These are phyloP conservation scores for Copidosoma floridanum DNA, from an alignment of 1,140 invertebrate genomes.

Conservation along the genomic window DNA sequence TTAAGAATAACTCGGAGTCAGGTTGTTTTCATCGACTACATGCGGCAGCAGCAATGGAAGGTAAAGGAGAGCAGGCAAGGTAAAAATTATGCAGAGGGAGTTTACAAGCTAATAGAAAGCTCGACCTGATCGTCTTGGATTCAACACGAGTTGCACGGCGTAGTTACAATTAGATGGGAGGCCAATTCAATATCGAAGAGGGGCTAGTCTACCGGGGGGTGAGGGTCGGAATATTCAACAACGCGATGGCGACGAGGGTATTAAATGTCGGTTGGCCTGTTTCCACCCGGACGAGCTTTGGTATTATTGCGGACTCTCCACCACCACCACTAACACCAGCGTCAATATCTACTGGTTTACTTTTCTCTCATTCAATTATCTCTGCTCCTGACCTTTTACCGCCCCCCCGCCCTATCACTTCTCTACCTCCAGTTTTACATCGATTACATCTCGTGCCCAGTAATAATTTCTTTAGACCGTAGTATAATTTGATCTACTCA, in stretches of 20 bases:
- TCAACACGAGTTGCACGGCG: constrained; percentile 41
- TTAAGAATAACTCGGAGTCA: too few species aligned
- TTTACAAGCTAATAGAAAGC: constrained; percentile 49
- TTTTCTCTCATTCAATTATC: constrained; percentile 23
- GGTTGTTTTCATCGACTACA: constrained; percentile 44
- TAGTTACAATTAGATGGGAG: constrained; percentile 55
- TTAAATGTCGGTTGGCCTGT: constrained; percentile 49
- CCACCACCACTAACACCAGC: not conserved
- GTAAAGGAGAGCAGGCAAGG: too few species aligned
- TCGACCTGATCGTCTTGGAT: constrained; percentile 1
- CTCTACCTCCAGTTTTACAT: constrained; percentile 19
- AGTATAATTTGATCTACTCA: not conserved
- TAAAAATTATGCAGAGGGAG: constrained; percentile 56
- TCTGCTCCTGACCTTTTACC: constrained; percentile 17
- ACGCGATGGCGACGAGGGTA: too few species aligned
- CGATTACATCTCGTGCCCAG: too few species aligned
- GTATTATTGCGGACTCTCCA: constrained; percentile 33
- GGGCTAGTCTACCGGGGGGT: constrained; percentile 32
- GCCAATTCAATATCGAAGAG: constrained; percentile 55
- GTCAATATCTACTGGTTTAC: constrained; percentile 6
- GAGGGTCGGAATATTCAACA: constrained; percentile 53
- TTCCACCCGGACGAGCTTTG: constrained; percentile 38
- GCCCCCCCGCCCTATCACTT: too few species aligned
- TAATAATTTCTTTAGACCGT: too few species aligned
- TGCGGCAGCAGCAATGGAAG: constrained; percentile 32